These are phyloP conservation scores for Lichenostomus cassidix DNA, from an alignment of 2,113 vertebrate species.

Conservation along the genomic window DNA sequence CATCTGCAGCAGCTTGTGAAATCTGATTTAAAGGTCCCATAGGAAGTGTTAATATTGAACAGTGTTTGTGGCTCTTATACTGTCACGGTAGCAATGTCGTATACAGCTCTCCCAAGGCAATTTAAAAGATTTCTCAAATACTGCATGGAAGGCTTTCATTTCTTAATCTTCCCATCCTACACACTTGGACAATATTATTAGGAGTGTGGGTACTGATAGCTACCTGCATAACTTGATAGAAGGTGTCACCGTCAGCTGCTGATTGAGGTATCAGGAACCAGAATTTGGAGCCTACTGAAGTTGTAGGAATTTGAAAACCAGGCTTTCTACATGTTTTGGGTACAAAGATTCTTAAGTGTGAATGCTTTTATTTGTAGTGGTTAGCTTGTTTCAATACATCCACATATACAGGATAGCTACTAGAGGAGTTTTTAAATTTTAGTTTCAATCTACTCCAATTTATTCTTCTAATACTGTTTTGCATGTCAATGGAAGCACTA, in stretches of 20 bases:
- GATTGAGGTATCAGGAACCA: neutral
- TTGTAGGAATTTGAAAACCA: neutral
- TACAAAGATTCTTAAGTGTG: neutral
- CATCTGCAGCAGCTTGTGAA: neutral
- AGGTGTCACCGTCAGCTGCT: neutral
- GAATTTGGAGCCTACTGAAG: neutral
- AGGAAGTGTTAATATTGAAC: neutral
- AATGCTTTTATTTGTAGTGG: neutral
- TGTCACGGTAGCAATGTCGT: neutral
- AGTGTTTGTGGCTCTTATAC: neutral
- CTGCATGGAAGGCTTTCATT: neutral
- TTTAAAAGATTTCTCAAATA: neutral
- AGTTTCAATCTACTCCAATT: neutral
- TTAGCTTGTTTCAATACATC: neutral
- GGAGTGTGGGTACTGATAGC: neutral
- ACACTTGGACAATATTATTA: neutral
- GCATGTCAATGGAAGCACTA: neutral
- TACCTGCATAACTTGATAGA: neutral
- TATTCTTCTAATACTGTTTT: neutral
- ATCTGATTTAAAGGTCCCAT: neutral
- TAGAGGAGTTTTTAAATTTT: neutral
- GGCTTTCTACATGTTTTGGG: neutral
- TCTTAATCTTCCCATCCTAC: neutral
- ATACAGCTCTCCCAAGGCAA: neutral
- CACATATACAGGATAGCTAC: neutral